Evolutionary conservation across 2,888 invertebrate species (phyloP).

Genomic region (Nemoura dubitans): DNA sequence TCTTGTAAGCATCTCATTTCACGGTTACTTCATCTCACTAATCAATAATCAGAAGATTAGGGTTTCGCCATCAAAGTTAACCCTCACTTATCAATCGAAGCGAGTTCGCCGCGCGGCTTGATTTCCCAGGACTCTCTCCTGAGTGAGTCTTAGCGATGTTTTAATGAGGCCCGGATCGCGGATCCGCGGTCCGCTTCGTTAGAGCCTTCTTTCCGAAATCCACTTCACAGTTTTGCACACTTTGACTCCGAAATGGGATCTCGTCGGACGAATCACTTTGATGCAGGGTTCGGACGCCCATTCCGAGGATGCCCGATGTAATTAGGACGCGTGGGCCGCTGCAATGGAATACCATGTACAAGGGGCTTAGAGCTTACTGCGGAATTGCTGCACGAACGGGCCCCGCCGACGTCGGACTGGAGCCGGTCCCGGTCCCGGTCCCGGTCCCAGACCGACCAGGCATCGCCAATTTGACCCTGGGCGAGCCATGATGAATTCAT

Average conservation of each 20-base stretch:
- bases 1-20: not conserved
- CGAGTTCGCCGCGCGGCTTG: not conserved
- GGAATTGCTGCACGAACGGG: not conserved
- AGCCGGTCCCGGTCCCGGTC: too few species aligned
- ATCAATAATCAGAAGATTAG: not conserved
- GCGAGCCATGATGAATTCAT: not conserved
- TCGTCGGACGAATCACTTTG: not conserved
- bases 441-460: too few species aligned
- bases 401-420: too few species aligned
- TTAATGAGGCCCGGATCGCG: not conserved
- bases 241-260: not conserved
- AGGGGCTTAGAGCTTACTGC: not conserved
- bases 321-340: not conserved
- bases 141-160: not conserved
- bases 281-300: not conserved
- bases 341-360: not conserved
- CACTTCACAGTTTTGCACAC: not conserved
- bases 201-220: not conserved
- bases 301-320: not conserved
- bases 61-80: not conserved
- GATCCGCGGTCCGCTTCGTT: not conserved
- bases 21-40: not conserved
- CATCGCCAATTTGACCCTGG: too few species aligned
- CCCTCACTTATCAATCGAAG: not conserved
- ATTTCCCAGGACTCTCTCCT: not conserved